Conservation (phyloP, 2,797 vertebrate genomes). For the Thalassophryne amazonica region DNA sequence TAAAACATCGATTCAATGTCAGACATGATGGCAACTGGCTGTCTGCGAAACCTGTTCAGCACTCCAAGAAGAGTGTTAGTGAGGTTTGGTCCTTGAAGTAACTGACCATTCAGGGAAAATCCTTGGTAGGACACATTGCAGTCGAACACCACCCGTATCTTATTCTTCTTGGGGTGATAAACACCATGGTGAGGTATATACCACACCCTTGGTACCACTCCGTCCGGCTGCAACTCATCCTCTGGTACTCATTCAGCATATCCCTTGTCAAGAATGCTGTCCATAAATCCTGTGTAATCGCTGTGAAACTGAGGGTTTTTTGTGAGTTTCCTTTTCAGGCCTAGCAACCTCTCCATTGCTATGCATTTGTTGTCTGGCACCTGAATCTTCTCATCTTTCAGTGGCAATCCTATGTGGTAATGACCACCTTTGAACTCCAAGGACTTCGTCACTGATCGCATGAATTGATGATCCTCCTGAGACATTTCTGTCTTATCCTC, state of each 20-base stretch:
- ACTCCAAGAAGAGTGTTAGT: conserved; percentile 8
- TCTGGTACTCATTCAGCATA: background rate
- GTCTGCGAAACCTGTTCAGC: background rate
- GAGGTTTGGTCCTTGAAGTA: conserved; percentile 6
- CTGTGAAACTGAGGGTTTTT: background rate
- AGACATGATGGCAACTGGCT: no score
- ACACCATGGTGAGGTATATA: background rate
- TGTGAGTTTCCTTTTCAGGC: conserved; percentile 4
- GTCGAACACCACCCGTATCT: no score
- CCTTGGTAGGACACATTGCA: background rate
- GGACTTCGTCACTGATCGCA: no score
- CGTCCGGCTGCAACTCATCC: background rate
- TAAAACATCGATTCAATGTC: no score
- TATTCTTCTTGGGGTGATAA: no score
- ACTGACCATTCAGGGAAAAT: background rate
- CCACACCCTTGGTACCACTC: background rate
- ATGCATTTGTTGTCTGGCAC: conserved; percentile 14
- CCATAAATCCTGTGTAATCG: background rate
- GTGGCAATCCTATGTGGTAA: conserved; percentile 3
- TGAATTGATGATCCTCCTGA: no score
- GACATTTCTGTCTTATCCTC: no score
- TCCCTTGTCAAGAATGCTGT: no score
- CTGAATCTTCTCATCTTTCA: conserved; percentile 12
- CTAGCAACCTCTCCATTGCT: no score
- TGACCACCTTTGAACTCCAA: no score